A percentile compares a stretch with the other conserved stretches of the same genome.
Conservation (phyloP, 2,113 vertebrate genomes). For the Colinus virginianus region DNA sequence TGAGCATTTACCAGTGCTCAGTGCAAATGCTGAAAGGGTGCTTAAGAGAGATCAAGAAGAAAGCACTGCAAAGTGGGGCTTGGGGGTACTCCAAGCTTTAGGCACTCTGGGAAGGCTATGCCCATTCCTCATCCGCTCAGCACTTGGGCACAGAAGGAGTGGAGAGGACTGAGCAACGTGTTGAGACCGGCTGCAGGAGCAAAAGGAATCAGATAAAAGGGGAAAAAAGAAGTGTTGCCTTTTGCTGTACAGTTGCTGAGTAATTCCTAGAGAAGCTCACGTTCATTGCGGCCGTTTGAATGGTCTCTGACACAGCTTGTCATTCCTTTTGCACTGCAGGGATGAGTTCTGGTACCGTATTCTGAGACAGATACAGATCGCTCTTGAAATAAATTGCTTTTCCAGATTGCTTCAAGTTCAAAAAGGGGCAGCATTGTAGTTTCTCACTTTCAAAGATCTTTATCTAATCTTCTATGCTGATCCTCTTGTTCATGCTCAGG, state of each 20-base stretch:
- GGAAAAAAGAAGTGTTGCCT: accelerated
- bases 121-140: background rate
- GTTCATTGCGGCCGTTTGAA: background rate
- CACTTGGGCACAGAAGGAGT: accelerated
- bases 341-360: background rate
- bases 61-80: accelerated
- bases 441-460: background rate
- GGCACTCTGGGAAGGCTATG: background rate
- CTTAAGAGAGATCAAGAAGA: background rate
- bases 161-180: background rate
- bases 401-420: background rate
- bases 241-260: background rate
- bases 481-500: background rate
- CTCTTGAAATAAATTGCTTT: background rate
- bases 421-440: background rate
- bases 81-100: background rate
- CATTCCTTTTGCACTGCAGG: background rate
- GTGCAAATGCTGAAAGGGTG: accelerated
- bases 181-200: background rate
- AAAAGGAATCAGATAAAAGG: background rate
- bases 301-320: background rate
- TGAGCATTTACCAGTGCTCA: background rate
- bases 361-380: background rate
- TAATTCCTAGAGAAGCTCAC: background rate
- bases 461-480: background rate